Percentiles rank a stretch among this genome's conserved stretches.
These are phyloP conservation scores for Andrena chrysosceles DNA, from an alignment of 2,888 invertebrate species.

Conservation along the genomic window DNA sequence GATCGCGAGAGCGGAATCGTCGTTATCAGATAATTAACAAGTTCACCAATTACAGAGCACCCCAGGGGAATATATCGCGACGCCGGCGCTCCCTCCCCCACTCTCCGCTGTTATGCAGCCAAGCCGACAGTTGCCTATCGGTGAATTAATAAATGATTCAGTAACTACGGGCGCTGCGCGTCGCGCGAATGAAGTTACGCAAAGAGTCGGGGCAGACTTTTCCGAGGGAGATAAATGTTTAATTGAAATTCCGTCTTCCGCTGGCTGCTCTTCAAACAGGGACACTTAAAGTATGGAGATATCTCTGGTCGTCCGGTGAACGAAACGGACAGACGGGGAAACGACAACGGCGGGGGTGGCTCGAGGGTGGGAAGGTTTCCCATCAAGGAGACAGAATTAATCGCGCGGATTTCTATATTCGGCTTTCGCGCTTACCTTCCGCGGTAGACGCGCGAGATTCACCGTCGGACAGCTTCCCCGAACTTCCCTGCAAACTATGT, in stretches of 20 bases:
- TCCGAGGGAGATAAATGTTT: conserved; percentile 62
- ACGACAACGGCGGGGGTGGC: neutral
- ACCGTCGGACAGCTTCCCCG: neutral
- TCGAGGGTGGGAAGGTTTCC: conserved; percentile 8
- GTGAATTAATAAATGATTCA: conserved; percentile 70
- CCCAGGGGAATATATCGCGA: conserved; percentile 12
- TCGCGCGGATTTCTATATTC: conserved; percentile 53
- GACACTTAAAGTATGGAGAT: conserved; percentile 54
- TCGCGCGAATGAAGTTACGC: conserved; percentile 53
- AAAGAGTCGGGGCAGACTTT: conserved; percentile 43
- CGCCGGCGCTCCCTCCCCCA: neutral
- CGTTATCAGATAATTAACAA: conserved; percentile 72
- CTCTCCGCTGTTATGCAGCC: neutral
- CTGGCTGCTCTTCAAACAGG: conserved; percentile 43
- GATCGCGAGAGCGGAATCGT: conserved; percentile 48
- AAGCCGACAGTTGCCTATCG: conserved; percentile 54
- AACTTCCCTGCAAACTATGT: neutral
- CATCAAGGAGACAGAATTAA: conserved; percentile 55
- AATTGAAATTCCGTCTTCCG: conserved; percentile 65
- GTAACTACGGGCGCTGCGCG: conserved; percentile 14
- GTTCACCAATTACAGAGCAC: conserved; percentile 61
- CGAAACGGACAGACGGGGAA: neutral
- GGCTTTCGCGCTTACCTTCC: conserved; percentile 15
- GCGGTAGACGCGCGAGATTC: neutral
- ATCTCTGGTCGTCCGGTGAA: conserved; percentile 22